These are phyloP conservation scores for Lepidotrigona ventralis DNA, from an alignment of 1,140 invertebrate species.

Conservation along the genomic window DNA sequence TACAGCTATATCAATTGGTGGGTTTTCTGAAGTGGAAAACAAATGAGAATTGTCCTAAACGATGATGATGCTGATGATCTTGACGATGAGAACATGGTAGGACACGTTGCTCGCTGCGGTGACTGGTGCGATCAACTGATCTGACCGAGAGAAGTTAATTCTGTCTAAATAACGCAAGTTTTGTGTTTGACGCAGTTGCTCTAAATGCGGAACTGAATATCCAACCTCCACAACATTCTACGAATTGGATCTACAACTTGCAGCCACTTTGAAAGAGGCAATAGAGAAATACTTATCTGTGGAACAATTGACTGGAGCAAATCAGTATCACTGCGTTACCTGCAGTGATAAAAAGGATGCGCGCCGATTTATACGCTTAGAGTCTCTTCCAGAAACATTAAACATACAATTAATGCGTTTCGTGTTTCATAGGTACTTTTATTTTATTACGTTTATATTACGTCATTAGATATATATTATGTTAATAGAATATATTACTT, in stretches of 20 bases:
- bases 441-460: slow-evolving; percentile 11
- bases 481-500: slow-evolving; percentile 33
- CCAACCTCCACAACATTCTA: slow-evolving; percentile 83
- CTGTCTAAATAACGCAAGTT: slow-evolving; percentile 45
- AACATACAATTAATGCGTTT: slow-evolving; percentile 87
- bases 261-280: slow-evolving; percentile 82
- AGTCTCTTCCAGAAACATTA: slow-evolving; percentile 85
- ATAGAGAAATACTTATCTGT: slow-evolving; percentile 84
- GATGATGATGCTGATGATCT: slow-evolving; percentile 65
- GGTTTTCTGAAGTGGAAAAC: slow-evolving; percentile 67
- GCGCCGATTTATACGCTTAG: slow-evolving; percentile 82
- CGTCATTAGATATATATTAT: background rate
- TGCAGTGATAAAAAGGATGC: slow-evolving; percentile 85
- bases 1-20: slow-evolving; percentile 85
- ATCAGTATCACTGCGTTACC: slow-evolving; percentile 84
- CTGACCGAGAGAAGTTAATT: slow-evolving; percentile 50
- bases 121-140: slow-evolving; percentile 66
- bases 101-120: slow-evolving; percentile 63
- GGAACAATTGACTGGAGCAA: slow-evolving; percentile 84
- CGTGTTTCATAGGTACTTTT: slow-evolving; percentile 83
- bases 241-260: slow-evolving; percentile 85
- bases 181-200: slow-evolving; percentile 80
- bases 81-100: slow-evolving; percentile 66
- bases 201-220: slow-evolving; percentile 83
- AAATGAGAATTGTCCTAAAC: slow-evolving; percentile 67